phyloP scores from a whole-genome alignment of 2,113 vertebrate species.

The Dissostichus mawsoni region DNA sequence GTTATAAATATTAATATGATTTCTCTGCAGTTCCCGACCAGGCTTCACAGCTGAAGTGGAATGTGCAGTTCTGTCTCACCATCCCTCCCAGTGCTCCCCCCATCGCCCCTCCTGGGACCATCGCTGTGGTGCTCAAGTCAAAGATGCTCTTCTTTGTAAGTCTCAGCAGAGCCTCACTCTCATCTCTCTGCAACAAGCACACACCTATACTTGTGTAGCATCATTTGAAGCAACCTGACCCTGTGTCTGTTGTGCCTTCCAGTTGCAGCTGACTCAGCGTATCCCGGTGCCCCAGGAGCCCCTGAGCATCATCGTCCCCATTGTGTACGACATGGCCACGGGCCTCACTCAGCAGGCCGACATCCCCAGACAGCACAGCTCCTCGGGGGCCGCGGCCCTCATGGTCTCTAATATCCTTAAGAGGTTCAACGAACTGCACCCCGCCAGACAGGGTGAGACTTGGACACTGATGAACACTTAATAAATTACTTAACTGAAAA shows the following conservation, averaged over 20 bases:
- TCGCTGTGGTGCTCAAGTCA: conserved; percentile 98
- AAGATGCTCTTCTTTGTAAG: conserved; percentile 99
- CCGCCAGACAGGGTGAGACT: conserved; percentile 89
- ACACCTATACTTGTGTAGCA: neutral
- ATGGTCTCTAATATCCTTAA: conserved; percentile 98
- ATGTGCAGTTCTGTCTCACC: conserved; percentile 98
- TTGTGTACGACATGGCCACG: conserved; percentile 99
- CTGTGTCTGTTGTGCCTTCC: conserved; percentile 42
- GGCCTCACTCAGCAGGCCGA: conserved; percentile 98
- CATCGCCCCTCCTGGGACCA: conserved; percentile 97
- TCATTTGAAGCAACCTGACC: neutral
- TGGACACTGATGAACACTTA: neutral
- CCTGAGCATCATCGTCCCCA: conserved; percentile 97
- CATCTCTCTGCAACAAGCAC: neutral
- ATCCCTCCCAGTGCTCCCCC: conserved; percentile 98
- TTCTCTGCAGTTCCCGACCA: conserved; percentile 94
- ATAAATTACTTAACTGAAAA: neutral
- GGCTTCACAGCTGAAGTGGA: conserved; percentile 96
- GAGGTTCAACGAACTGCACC: conserved; percentile 98
- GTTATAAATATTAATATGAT: neutral
- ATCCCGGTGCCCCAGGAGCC: conserved; percentile 92
- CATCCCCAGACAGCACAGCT: conserved; percentile 98
- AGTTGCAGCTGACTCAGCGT: conserved; percentile 98
- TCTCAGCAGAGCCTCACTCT: conserved; percentile 28
- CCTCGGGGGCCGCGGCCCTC: conserved; percentile 95